These are phyloP conservation scores for Smittia sp. DNA, from an alignment of 2,888 invertebrate species.

Conservation along the genomic window DNA sequence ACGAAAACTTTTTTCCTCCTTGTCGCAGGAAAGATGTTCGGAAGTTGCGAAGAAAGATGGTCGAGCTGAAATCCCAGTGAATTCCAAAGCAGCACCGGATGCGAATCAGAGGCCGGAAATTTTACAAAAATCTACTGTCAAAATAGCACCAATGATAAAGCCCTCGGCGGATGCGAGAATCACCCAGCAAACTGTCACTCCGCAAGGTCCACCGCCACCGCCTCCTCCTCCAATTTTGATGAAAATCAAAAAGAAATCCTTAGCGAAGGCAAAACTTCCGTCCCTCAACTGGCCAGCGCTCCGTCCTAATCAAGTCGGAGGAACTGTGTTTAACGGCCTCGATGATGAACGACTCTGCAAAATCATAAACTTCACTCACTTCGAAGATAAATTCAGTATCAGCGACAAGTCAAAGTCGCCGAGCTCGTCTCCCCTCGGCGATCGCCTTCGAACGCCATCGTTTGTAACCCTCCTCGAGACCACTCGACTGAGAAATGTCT, in stretches of 20 bases:
- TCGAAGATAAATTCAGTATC: constrained; percentile 34
- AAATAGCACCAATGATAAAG: constrained; percentile 32
- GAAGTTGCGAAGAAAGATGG: constrained; percentile 32
- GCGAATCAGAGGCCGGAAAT: constrained; percentile 26
- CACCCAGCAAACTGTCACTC: background rate
- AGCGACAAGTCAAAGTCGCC: constrained; percentile 1
- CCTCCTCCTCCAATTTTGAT: constrained; percentile 4
- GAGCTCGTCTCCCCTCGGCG: background rate
- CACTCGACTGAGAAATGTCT: constrained; percentile 20
- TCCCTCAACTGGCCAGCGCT: constrained; percentile 20
- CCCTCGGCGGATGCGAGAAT: background rate
- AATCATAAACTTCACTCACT: constrained; percentile 36
- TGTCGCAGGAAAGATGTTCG: constrained; percentile 20
- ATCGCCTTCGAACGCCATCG: background rate
- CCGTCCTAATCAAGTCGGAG: constrained; percentile 22
- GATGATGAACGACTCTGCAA: constrained; percentile 12
- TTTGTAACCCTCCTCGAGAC: constrained; percentile 28
- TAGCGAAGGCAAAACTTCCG: constrained; percentile 18
- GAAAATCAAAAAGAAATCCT: constrained; percentile 25
- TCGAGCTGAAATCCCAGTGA: background rate
- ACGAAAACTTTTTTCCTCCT: background rate
- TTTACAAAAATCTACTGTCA: constrained; percentile 21
- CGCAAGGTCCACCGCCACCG: background rate
- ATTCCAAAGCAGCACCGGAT: constrained; percentile 18
- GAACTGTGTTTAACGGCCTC: constrained; percentile 21